phyloP scores from a whole-genome alignment of 2,888 invertebrate genomes.

The Agrenia bidenticulata region DNA sequence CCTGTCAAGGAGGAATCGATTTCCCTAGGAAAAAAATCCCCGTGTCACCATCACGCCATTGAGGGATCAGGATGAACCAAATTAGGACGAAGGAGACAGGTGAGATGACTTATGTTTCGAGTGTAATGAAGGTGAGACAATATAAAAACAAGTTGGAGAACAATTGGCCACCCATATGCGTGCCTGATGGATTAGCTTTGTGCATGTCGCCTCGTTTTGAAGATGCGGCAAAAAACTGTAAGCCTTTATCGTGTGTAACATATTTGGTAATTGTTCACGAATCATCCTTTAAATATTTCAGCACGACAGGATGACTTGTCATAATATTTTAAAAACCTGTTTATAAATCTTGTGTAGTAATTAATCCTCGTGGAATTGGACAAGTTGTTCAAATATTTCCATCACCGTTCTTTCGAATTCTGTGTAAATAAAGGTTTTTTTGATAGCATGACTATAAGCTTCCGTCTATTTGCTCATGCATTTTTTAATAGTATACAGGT shows the following conservation, averaged over 20 bases:
- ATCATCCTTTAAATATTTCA: constrained; percentile 2
- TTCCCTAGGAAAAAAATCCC: no score
- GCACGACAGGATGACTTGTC: no score
- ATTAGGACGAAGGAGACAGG: not conserved
- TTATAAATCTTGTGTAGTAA: no score
- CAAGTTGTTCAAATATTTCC: no score
- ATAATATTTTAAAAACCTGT: no score
- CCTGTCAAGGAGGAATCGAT: not conserved
- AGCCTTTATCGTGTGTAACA: not conserved
- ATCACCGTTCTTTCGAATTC: no score
- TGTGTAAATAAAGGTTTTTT: no score
- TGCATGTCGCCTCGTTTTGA: constrained; percentile 51
- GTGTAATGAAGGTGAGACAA: constrained; percentile 2
- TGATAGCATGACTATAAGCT: no score
- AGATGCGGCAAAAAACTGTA: constrained; percentile 23
- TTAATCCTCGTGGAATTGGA: no score
- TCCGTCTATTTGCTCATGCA: no score
- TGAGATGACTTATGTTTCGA: constrained; percentile 2
- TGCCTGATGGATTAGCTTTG: constrained; percentile 52
- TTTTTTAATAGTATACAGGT: no score
- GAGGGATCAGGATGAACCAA: not conserved
- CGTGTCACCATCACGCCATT: not conserved
- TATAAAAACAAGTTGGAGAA: constrained; percentile 22
- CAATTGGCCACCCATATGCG: constrained; percentile 52
- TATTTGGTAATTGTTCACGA: constrained; percentile 15